Percentiles rank a stretch among this genome's conserved stretches.
phyloP scores from a whole-genome alignment of 2,888 invertebrate genomes.

The Lepidochrysops patricia region DNA sequence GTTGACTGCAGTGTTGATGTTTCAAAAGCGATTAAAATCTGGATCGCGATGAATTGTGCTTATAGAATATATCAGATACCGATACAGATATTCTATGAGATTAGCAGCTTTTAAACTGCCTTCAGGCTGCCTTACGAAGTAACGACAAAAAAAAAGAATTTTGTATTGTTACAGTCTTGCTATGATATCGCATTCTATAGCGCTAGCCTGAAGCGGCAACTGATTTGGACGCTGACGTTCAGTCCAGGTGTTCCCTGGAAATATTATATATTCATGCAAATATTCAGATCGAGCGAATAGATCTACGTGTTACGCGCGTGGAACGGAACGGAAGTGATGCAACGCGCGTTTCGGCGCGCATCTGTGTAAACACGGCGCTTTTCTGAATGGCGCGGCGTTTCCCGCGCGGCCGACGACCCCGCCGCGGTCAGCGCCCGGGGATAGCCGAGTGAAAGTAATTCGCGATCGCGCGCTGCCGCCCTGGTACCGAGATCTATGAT shows the following conservation, averaged over 20 bases:
- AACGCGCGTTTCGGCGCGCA: constrained; percentile 70
- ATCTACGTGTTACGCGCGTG: constrained; percentile 48
- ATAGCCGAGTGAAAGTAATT: constrained; percentile 73
- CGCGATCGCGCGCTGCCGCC: constrained; percentile 61
- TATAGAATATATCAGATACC: no score
- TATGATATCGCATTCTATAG: no score
- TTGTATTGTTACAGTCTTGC: no score
- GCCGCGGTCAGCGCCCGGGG: constrained; percentile 65
- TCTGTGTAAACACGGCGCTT: constrained; percentile 72
- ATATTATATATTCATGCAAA: neutral
- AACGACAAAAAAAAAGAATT: no score
- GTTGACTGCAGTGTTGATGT: neutral
- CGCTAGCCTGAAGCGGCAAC: no score
- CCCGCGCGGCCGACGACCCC: constrained; percentile 67
- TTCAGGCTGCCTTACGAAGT: no score
- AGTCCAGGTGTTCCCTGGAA: no score
- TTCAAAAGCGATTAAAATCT: neutral
- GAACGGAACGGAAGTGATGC: constrained; percentile 72
- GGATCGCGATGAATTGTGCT: no score
- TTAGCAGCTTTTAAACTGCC: no score
- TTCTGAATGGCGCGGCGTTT: constrained; percentile 69
- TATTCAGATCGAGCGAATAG: constrained; percentile 11
- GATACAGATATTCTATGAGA: no score
- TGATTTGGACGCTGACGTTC: no score
- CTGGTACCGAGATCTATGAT: constrained; percentile 48